A percentile compares a stretch with the other conserved stretches of the same genome.
Conservation (phyloP, 1,140 invertebrate species). For the Apis dorsata region DNA sequence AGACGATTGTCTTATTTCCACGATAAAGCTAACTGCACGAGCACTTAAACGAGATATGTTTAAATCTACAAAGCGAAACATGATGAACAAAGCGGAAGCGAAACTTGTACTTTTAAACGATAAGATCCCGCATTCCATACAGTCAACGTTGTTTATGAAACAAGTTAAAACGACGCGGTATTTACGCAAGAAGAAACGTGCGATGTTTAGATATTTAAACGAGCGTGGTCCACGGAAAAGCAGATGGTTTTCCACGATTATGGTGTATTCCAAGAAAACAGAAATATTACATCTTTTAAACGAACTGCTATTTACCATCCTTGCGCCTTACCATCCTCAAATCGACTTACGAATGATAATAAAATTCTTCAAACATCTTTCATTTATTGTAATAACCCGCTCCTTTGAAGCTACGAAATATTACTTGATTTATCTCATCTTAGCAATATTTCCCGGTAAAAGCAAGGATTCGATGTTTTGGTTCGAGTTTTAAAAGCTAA, state of each 20-base stretch:
- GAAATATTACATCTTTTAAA: not conserved
- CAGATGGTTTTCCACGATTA: not conserved
- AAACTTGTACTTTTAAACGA: constrained; percentile 6
- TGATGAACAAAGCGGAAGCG: not conserved
- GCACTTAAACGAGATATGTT: not conserved
- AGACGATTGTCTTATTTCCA: not conserved
- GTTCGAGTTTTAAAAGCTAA: constrained; percentile 17
- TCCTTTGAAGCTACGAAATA: not conserved
- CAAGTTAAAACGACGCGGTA: not conserved
- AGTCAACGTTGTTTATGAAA: constrained; percentile 11
- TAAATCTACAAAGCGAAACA: constrained; percentile 1
- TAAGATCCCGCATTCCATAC: not conserved
- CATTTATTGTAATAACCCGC: not conserved
- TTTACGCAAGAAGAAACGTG: constrained; percentile 11
- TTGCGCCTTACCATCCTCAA: not conserved
- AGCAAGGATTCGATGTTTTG: not conserved
- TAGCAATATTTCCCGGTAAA: not conserved
- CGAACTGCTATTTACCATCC: not conserved
- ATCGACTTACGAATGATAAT: not conserved
- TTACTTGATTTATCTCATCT: too few species aligned
- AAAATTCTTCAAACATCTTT: not conserved
- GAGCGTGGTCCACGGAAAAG: not conserved
- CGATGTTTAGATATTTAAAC: not conserved
- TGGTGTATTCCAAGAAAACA: not conserved
- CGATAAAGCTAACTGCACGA: not conserved